These are phyloP conservation scores for rat (Rattus norvegicus) DNA, from an alignment of 2,113 vertebrate species.

Conservation along the genomic window GRCr8 NC_086023.1:85038501-85039000, in stretches of 20 bases:
- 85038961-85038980: constrained; percentile 52
- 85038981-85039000: constrained; percentile 60
- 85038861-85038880: constrained; percentile 49
- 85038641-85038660: neutral
- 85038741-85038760: neutral
- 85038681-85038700: neutral
- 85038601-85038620: neutral
- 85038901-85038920: constrained; percentile 4
- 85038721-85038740: neutral
- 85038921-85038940: neutral
- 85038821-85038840: constrained; percentile 70
- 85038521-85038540: neutral
- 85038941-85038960: neutral
- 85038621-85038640: neutral
- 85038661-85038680: neutral
- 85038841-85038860: constrained; percentile 60
- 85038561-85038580: neutral
- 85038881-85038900: constrained; percentile 55
- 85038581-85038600: neutral
- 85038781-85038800: constrained; percentile 33
- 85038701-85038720: neutral
- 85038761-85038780: neutral
- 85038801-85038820: constrained; percentile 49
- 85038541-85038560: neutral
- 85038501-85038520: neutral